These are phyloP conservation scores for Molorchus minor DNA, from an alignment of 2,888 invertebrate genomes.

Conservation along the genomic window DNA sequence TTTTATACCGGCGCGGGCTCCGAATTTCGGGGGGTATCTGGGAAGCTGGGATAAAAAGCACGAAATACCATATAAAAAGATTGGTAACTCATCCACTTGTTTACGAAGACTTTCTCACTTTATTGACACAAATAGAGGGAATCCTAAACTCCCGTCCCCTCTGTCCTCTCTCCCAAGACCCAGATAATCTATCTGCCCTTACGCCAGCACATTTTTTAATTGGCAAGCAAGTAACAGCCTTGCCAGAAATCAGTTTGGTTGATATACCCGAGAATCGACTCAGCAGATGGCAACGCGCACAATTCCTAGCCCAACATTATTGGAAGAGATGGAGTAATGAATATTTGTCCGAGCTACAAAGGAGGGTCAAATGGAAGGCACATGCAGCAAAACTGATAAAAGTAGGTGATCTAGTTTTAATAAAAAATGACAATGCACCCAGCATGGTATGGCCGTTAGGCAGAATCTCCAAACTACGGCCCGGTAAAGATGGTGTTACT, in stretches of 20 bases:
- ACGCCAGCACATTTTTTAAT: constrained; percentile 8
- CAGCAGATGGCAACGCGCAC: neutral
- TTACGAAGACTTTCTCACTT: neutral
- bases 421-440: neutral
- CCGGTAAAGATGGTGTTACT: neutral
- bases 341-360: neutral
- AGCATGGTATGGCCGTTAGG: neutral
- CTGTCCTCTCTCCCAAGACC: neutral
- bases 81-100: too few relatives aligned
- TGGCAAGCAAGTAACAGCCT: neutral
- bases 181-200: constrained; percentile 1
- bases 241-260: neutral
- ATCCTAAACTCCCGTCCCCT: neutral
- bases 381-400: neutral
- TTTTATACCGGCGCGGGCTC: too few relatives aligned
- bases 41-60: too few relatives aligned
- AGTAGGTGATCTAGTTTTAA: neutral
- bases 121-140: neutral
- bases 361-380: neutral
- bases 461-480: neutral
- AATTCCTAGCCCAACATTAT: neutral
- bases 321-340: neutral
- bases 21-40: too few relatives aligned
- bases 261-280: neutral
- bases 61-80: too few relatives aligned